These are phyloP conservation scores for Nomada ferruginata DNA, from an alignment of 2,888 invertebrate genomes.

Conservation along the genomic window DNA sequence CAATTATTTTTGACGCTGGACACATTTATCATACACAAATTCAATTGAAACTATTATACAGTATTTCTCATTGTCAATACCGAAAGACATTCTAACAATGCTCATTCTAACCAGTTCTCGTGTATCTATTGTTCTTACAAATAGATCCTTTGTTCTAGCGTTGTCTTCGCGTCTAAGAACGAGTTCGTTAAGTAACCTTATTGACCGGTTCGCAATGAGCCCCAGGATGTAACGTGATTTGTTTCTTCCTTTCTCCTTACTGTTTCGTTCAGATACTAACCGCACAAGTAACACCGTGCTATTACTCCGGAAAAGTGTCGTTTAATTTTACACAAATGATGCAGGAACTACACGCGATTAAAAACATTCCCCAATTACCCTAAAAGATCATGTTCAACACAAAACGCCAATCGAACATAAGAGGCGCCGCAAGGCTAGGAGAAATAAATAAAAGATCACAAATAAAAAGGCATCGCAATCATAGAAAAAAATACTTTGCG, in stretches of 20 bases:
- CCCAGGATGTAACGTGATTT: neutral
- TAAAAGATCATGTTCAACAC: too few relatives aligned
- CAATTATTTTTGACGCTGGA: neutral
- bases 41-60: slow-evolving; percentile 10
- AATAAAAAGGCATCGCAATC: too few relatives aligned
- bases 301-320: too few relatives aligned
- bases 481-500: too few relatives aligned
- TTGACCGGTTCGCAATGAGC: neutral
- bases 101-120: neutral
- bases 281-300: neutral
- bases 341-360: too few relatives aligned
- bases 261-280: neutral
- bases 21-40: neutral
- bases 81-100: slow-evolving; percentile 9
- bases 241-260: slow-evolving; percentile 12
- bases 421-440: too few relatives aligned
- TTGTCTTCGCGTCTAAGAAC: slow-evolving; percentile 8
- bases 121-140: slow-evolving; percentile 11
- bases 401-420: too few relatives aligned
- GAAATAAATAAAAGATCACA: too few relatives aligned
- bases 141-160: slow-evolving; percentile 18
- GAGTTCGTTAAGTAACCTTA: slow-evolving; percentile 22
- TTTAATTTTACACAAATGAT: too few relatives aligned
- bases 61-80: slow-evolving; percentile 1
- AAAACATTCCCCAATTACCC: too few relatives aligned